Conservation (phyloP, 2,113 vertebrate species). For the Chionodraco myersi region DNA sequence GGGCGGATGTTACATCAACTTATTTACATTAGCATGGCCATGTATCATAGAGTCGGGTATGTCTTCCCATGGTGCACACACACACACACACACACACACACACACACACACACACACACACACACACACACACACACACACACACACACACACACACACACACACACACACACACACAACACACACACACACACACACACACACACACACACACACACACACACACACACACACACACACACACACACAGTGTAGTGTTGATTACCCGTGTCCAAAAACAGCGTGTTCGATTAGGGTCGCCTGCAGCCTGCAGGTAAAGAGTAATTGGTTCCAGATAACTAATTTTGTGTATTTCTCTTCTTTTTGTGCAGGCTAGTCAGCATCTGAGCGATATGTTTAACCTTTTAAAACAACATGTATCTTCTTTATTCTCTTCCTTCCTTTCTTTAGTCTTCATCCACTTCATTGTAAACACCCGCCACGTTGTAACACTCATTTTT, state of each 20-base stretch:
- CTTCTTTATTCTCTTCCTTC: neutral
- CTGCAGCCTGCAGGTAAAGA: slow-evolving; percentile 66
- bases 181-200: slow-evolving; percentile 3
- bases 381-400: neutral
- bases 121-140: slow-evolving; percentile 11
- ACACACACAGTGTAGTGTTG: slow-evolving; percentile 53
- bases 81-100: neutral
- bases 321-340: slow-evolving; percentile 79
- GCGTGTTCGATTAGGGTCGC: slow-evolving; percentile 52
- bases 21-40: slow-evolving; percentile 10
- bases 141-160: slow-evolving; percentile 7
- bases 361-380: neutral
- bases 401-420: neutral
- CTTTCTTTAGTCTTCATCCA: neutral
- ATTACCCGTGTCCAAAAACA: slow-evolving; percentile 72
- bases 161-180: neutral
- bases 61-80: slow-evolving; percentile 1
- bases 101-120: slow-evolving; percentile 10
- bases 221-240: neutral
- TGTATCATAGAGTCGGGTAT: neutral
- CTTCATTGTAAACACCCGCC: neutral
- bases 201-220: slow-evolving; percentile 13
- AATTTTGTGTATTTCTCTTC: neutral
- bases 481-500: neutral
- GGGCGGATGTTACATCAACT: slow-evolving; percentile 16